Evolutionary conservation across 2,113 vertebrate genomes (phyloP), one percentile per base, ranked within the genome.

Genomic region (Lycaon pictus): DNA sequence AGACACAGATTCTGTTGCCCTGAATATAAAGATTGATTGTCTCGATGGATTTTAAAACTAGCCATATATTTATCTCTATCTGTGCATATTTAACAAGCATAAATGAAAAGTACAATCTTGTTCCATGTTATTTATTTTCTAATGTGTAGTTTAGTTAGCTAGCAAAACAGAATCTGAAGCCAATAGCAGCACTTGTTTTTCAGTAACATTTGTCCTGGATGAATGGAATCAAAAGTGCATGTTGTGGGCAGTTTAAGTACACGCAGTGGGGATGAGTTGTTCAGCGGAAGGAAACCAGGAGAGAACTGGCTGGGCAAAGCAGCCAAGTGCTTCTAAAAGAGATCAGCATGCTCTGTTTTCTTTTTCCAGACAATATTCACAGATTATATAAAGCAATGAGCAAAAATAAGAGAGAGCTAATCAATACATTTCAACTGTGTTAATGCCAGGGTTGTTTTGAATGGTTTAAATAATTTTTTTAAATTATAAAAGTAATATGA

Each of bases 171-270:
- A 90, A 43, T n/a, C 4, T 25, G 22, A 69, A 60, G 69, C 1
- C 17, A 20, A 23, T 0, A 51, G 62, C 7, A 65, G 3, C 9
- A 1, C 13, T 74, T 58, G 55, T 13, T 58, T 63, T 56, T 16
- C 0, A 2, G 71, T 11, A 37, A 55, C 0, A 25, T 16, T 79
- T 20, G 9, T 37, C 12, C 9, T 17, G 51, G 7, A 25, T 11
- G 20, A 85, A 63, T 3, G 17, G 13, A 23, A 0, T 32, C 20
- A 22, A 25, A 90, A 74, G 43, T 10, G n/a, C 23, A 35, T 0
- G 0, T 11, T 60, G 37, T 1, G 32, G 32, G 12, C 17, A 1
- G 2, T 11, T 0, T 2, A 58, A 37, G 20, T 7, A 12, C 60
- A 3, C 8, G 5, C 1, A 11, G 7, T 7, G 22, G 7, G 22